phyloP scores from a whole-genome alignment of 37 sponge, comb jelly and placozoan species.

The Agelas oroides region DNA sequence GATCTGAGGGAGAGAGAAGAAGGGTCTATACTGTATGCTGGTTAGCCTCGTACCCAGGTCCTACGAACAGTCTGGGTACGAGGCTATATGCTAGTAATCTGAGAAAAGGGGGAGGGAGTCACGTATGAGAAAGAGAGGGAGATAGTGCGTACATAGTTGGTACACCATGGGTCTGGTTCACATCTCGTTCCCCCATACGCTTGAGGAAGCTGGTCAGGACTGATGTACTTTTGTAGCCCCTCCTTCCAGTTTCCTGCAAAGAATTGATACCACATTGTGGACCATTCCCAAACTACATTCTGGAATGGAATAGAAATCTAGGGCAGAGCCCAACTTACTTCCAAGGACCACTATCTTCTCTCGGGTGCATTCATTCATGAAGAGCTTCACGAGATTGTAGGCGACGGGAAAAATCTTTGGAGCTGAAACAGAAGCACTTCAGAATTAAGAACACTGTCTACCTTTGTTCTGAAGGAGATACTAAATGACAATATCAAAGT shows the following conservation, averaged over 20 bases:
- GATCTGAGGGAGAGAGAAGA: conserved; percentile 25
- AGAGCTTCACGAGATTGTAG: conserved; percentile 67
- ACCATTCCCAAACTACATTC: too few relatives aligned
- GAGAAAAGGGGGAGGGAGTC: too few relatives aligned
- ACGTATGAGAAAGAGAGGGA: too few relatives aligned
- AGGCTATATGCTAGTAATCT: too few relatives aligned
- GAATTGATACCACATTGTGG: too few relatives aligned
- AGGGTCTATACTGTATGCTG: background rate
- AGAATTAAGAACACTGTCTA: too few relatives aligned
- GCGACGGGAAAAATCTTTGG: conserved; percentile 69
- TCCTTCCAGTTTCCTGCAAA: conserved; percentile 52
- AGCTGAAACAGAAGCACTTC: conserved; percentile 10
- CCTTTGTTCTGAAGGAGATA: too few relatives aligned
- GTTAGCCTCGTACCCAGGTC: too few relatives aligned
- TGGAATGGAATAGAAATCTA: too few relatives aligned
- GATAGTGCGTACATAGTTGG: conserved; percentile 27
- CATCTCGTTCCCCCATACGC: conserved; percentile 66
- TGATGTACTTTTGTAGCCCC: conserved; percentile 61
- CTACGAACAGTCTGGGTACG: too few relatives aligned
- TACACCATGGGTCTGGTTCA: conserved; percentile 71
- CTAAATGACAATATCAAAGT: too few relatives aligned
- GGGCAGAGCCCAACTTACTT: background rate
- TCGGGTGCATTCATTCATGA: conserved; percentile 58
- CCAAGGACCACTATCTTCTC: conserved; percentile 65
- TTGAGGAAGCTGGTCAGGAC: conserved; percentile 67